A percentile compares a stretch with the other conserved stretches of the same genome.
phyloP scores from a whole-genome alignment of 2,797 vertebrate species.

The Nyctalus aviator region DNA sequence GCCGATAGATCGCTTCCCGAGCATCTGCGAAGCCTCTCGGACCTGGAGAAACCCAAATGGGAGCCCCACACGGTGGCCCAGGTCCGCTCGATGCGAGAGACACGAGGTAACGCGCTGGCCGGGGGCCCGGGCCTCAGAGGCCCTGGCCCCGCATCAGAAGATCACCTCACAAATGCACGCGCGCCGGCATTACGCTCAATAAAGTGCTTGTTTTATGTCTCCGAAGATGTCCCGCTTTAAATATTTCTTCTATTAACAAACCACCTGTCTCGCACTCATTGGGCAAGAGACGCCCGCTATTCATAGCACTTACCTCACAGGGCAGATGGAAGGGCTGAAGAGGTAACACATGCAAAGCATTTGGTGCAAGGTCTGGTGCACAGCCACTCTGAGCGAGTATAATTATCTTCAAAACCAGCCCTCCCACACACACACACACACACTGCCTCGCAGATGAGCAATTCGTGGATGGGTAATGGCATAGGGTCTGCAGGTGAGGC shows the following conservation, averaged over 20 bases:
- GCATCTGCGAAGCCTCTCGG: not conserved
- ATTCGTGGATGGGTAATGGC: not conserved
- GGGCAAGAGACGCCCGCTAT: slow-evolving; percentile 43
- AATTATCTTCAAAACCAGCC: not conserved
- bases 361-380: not conserved
- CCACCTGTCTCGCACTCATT: slow-evolving; percentile 17
- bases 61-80: not conserved
- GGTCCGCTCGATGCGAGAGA: slow-evolving; percentile 22
- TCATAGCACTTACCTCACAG: slow-evolving; percentile 45
- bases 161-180: not conserved
- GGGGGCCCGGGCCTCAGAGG: not conserved
- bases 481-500: not conserved
- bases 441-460: not conserved
- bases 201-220: slow-evolving; percentile 12
- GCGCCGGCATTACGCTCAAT: not conserved
- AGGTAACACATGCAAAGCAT: not conserved
- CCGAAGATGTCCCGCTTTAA: slow-evolving; percentile 49
- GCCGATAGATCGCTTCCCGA: not conserved
- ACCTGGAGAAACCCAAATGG: not conserved
- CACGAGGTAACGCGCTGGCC: not conserved
- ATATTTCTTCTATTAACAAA: slow-evolving; percentile 47
- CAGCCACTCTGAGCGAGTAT: not conserved
- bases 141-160: not conserved
- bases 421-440: not conserved
- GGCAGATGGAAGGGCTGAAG: not conserved